A percentile compares a stretch with the other conserved stretches of the same genome.
These are phyloP conservation scores for Aplodontia rufa DNA, from an alignment of 2,113 vertebrate species.

Conservation along the genomic window DNA sequence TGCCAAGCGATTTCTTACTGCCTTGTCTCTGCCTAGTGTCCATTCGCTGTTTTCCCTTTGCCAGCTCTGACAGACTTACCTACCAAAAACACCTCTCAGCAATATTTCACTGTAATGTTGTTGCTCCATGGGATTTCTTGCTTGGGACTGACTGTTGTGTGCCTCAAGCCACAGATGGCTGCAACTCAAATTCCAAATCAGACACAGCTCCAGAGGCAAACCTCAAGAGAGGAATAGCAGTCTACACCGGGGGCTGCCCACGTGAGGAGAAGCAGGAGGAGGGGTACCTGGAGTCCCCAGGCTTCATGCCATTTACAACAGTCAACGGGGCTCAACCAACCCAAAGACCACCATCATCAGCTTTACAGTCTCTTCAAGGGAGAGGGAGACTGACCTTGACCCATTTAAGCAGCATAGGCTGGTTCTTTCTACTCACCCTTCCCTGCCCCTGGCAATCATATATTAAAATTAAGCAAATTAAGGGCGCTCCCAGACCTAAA, in stretches of 20 bases:
- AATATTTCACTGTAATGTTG: background rate
- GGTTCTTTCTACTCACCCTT: background rate
- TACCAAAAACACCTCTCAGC: background rate
- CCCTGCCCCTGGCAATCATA: background rate
- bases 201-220: background rate
- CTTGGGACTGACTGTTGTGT: too few relatives aligned
- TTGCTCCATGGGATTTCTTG: background rate
- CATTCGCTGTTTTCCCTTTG: background rate
- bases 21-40: background rate
- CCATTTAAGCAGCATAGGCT: background rate
- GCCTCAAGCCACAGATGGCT: background rate
- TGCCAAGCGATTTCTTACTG: background rate
- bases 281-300: background rate
- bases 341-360: background rate
- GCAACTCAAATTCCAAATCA: background rate
- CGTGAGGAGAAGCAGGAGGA: too few relatives aligned
- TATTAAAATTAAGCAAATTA: background rate
- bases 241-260: accelerated
- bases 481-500: accelerated
- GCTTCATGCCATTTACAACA: background rate
- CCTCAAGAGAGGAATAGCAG: background rate
- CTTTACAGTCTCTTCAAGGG: background rate
- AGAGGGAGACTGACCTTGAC: background rate
- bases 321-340: background rate
- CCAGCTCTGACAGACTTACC: background rate